Evolutionary conservation across 2,113 vertebrate species (phyloP).

Genomic region (Arvicanthis niloticus): DNA sequence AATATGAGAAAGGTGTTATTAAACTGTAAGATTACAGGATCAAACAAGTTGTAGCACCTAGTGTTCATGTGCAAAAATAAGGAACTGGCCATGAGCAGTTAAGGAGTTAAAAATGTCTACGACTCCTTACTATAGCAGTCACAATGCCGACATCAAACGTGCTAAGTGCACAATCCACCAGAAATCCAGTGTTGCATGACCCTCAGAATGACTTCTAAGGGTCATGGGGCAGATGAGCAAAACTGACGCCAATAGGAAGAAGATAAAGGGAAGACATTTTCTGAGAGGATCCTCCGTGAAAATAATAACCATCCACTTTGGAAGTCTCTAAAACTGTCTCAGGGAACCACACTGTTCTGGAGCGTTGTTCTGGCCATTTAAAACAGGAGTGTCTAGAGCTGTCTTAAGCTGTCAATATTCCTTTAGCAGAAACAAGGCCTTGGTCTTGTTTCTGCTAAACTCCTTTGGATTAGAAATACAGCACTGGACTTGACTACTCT

Average conservation of each 20-base stretch:
- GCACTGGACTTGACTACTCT: not conserved
- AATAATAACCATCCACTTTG: not conserved
- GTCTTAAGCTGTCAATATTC: not conserved
- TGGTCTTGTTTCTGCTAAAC: not conserved
- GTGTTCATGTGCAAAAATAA: not conserved
- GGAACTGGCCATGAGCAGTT: not conserved
- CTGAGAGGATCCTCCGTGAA: not conserved
- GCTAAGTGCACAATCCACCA: not conserved
- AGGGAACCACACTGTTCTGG: not conserved
- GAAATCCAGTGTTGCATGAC: not conserved
- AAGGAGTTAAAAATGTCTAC: not conserved
- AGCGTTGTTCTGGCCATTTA: not conserved
- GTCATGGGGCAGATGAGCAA: not conserved
- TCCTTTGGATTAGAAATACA: not conserved
- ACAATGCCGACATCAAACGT: not conserved
- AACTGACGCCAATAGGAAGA: not conserved
- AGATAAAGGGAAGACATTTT: not conserved
- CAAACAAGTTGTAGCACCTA: not conserved
- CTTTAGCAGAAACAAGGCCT: too few species aligned
- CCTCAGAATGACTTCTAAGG: not conserved
- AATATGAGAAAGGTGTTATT: constrained; percentile 22
- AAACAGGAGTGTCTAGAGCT: not conserved
- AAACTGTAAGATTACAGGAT: not conserved
- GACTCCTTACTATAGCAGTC: not conserved
- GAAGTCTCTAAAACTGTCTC: not conserved